A percentile compares a stretch with the other conserved stretches of the same genome.
Conservation (phyloP, 2,797 vertebrate genomes). For the Amblyraja radiata region DNA sequence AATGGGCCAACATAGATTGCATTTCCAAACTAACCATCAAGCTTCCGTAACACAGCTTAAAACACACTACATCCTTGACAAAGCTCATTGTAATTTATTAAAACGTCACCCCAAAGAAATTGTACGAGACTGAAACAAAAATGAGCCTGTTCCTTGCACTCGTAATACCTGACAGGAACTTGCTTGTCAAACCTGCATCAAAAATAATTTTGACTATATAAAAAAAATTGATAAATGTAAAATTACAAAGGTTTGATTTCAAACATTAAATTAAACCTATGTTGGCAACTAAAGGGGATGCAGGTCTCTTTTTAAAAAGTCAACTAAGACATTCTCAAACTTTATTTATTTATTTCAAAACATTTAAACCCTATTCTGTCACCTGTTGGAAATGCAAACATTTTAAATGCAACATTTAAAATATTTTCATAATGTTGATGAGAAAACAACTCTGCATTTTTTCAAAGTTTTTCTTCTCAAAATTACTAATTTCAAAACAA, state of each 20-base stretch:
- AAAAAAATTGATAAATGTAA: not conserved
- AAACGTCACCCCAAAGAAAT: constrained; percentile 32
- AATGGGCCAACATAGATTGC: constrained; percentile 1
- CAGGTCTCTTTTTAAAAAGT: constrained; percentile 36
- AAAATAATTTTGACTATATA: not conserved
- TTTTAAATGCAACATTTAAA: constrained; percentile 38
- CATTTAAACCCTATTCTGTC: constrained; percentile 34
- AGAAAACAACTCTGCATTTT: constrained; percentile 24
- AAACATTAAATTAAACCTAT: constrained; percentile 35
- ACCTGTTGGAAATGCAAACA: constrained; percentile 31
- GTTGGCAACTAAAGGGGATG: constrained; percentile 31
- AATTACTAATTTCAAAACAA: constrained; percentile 32
- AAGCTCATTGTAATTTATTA: constrained; percentile 33
- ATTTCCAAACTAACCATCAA: constrained; percentile 20
- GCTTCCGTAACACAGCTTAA: not conserved
- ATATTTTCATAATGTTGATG: constrained; percentile 26
- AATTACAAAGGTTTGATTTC: constrained; percentile 30
- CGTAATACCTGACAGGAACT: not conserved
- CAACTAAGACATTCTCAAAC: constrained; percentile 30
- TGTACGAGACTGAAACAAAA: constrained; percentile 24
- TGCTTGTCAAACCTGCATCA: constrained; percentile 17
- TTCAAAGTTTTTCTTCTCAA: not conserved
- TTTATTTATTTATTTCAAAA: constrained; percentile 28
- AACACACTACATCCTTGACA: constrained; percentile 29
- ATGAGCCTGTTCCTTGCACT: constrained; percentile 23